Evolutionary conservation across 2,888 invertebrate genomes (phyloP), one percentile per base, ranked within the genome.

Genomic region (Syrista parreyssii): DNA sequence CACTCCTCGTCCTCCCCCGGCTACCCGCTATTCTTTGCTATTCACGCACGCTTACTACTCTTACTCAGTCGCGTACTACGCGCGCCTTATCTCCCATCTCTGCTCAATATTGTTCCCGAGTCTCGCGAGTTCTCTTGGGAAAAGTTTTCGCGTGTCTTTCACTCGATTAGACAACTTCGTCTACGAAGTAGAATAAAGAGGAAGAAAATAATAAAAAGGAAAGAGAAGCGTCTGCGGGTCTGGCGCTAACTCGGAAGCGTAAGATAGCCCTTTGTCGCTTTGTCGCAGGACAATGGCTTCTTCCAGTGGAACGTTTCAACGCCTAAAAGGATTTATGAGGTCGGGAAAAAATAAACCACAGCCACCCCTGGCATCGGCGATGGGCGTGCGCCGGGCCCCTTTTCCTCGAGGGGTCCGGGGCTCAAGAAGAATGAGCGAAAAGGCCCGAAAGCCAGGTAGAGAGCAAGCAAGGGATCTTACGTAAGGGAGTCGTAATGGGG

Each of bases 401-500:
- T 30, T 69, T 30, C 69, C 15, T 69, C 9, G 69, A 32, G 32
- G 40, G 40, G 15, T 40, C 40, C 40, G 15, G 40, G 40, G 15
- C 40, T 40, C 15, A 6, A 40, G 40, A 69, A 69, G 69, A 69
- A 32, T 31, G 69, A 69, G 69, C 32, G 69, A 69, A 32, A 69
- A 12, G 69, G 40, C 40, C 40, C 40, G 40, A 40, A 15, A 40
- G 15, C 40, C 40, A 40, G 40, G 40, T 40, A 40, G 40, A 15
- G 40, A 40, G 15, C 40, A 40, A 40, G 15, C 40, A 40, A 15
- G 40, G 40, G 89, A 88, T 88, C 89, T 88, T 86, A 84, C 86
- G 88, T 88, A 89, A 89, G 89, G 90, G 83, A 79, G 81, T 75
- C 78, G 74, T 88, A 89, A 89, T 86, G 86, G 88, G 79, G 82